Evolutionary conservation across 1,140 invertebrate genomes (phyloP).

Genomic region (Lasioglossum albipes): DNA sequence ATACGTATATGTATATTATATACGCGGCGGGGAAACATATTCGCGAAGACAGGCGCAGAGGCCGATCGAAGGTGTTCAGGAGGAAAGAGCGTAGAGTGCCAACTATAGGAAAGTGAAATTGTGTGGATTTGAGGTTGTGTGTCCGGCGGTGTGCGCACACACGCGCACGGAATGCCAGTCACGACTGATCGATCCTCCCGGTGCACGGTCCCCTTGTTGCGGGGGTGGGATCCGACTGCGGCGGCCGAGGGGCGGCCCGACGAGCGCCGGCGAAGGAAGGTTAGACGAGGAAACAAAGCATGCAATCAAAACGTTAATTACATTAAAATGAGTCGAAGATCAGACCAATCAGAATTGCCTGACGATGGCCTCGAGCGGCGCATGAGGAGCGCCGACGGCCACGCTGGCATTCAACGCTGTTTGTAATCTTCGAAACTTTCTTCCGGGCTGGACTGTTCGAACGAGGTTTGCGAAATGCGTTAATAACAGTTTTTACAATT

Average conservation of each 20-base stretch:
- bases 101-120: slow-evolving; percentile 43
- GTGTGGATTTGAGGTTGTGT: slow-evolving; percentile 18
- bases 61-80: not conserved
- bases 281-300: slow-evolving; percentile 78
- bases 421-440: too few species aligned
- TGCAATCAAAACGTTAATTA: slow-evolving; percentile 81
- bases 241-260: slow-evolving; percentile 48
- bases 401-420: too few species aligned
- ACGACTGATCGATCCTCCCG: slow-evolving; percentile 73
- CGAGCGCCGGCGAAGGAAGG: slow-evolving; percentile 57
- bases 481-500: too few species aligned
- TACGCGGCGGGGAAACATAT: not conserved
- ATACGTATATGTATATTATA: too few species aligned
- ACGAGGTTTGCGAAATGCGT: too few species aligned
- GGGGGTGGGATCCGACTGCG: slow-evolving; percentile 45
- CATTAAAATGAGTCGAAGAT: slow-evolving; percentile 80
- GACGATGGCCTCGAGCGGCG: slow-evolving; percentile 64
- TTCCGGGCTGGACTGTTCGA: too few species aligned
- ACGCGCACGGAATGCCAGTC: slow-evolving; percentile 53
- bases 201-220: slow-evolving; percentile 54
- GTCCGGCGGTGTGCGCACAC: slow-evolving; percentile 10
- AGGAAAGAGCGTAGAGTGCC: slow-evolving; percentile 22
- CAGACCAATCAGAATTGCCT: slow-evolving; percentile 72
- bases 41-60: not conserved
- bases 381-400: slow-evolving; percentile 3